Evolutionary conservation across 1,140 invertebrate genomes (phyloP).

Genomic region (Ceratina calcarata): DNA sequence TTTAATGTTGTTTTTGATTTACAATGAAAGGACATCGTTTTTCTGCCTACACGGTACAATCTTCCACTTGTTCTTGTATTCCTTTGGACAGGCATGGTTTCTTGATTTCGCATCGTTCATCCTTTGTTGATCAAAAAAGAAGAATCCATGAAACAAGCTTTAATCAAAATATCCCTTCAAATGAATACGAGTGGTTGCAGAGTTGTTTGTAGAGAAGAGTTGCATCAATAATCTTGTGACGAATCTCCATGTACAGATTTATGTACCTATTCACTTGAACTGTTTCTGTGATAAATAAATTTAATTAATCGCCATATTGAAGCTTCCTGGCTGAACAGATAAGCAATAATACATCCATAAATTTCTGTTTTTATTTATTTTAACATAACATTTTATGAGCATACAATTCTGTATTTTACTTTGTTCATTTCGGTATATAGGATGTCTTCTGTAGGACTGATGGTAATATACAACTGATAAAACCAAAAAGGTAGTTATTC

Average conservation of each 20-base stretch:
- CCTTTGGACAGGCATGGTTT: conserved; percentile 73
- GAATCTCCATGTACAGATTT: conserved; percentile 27
- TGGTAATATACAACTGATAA: no score
- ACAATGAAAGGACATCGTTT: conserved; percentile 55
- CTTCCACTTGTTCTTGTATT: conserved; percentile 80
- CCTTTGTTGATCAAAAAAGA: conserved; percentile 49
- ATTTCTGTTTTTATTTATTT: no score
- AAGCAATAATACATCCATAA: no score
- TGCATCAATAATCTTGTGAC: conserved; percentile 47
- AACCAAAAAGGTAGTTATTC: no score
- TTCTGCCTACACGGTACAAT: conserved; percentile 35
- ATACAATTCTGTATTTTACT: no score
- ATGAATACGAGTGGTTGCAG: conserved; percentile 63
- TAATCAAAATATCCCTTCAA: conserved; percentile 60
- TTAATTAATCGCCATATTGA: no score
- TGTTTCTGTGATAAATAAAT: background rate
- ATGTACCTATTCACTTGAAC: background rate
- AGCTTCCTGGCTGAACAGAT: no score
- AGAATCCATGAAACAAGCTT: conserved; percentile 60
- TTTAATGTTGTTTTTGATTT: conserved; percentile 4
- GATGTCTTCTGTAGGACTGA: no score
- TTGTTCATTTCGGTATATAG: no score
- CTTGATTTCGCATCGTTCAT: conserved; percentile 27
- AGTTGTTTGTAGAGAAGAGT: conserved; percentile 8
- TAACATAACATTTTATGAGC: no score